A percentile compares a stretch with the other conserved stretches of the same genome.
Evolutionary conservation across 2,888 invertebrate genomes (phyloP).

Genomic region (Lamproptera curius): DNA sequence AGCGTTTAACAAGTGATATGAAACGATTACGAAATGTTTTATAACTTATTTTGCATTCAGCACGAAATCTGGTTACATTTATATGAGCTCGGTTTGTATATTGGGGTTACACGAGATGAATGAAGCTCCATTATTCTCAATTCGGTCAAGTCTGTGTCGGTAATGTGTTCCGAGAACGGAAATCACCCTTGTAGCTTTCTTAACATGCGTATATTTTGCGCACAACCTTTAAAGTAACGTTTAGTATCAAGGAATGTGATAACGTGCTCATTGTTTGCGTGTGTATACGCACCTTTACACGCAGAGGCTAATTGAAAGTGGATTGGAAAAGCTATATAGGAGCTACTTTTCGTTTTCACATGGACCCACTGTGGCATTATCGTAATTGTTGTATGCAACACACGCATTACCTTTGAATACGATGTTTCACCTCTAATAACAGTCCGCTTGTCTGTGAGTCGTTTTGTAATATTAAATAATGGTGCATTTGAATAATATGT

Average conservation of each 20-base stretch:
- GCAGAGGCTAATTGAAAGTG: slow-evolving; percentile 55
- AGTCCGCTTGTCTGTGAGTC: background rate
- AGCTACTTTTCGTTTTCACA: slow-evolving; percentile 42
- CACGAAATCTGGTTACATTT: slow-evolving; percentile 40
- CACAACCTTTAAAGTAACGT: no score
- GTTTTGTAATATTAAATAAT: slow-evolving; percentile 12
- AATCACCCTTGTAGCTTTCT: slow-evolving; percentile 67
- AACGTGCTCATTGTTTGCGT: no score
- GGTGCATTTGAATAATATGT: background rate
- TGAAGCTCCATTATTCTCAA: slow-evolving; percentile 74
- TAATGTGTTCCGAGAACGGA: slow-evolving; percentile 66
- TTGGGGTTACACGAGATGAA: no score
- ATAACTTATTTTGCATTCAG: slow-evolving; percentile 28
- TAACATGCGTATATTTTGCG: no score
- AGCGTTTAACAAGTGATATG: slow-evolving; percentile 58
- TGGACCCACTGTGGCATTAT: slow-evolving; percentile 11
- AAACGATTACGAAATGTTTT: slow-evolving; percentile 53
- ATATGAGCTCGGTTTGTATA: no score
- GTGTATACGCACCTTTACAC: slow-evolving; percentile 14
- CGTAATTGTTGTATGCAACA: slow-evolving; percentile 14
- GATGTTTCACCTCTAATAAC: slow-evolving; percentile 9
- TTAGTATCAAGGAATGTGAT: no score
- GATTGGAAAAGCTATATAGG: slow-evolving; percentile 50
- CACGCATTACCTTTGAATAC: slow-evolving; percentile 1
- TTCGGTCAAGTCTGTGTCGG: slow-evolving; percentile 72